A percentile compares a stretch with the other conserved stretches of the same genome.
These are phyloP conservation scores for Trematocara unimaculatum DNA, from an alignment of 2,113 vertebrate genomes.

Conservation along the genomic window DNA sequence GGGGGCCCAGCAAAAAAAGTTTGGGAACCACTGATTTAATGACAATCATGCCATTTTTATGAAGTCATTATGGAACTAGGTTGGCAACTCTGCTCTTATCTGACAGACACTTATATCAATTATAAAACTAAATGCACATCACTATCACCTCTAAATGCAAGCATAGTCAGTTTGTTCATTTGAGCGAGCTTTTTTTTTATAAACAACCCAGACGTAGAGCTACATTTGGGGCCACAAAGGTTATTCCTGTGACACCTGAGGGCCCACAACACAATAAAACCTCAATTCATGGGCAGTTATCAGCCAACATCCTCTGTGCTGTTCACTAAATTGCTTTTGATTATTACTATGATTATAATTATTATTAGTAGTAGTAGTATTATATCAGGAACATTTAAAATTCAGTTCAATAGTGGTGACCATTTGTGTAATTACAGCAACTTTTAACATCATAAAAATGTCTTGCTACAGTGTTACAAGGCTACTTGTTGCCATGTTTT, in stretches of 20 bases:
- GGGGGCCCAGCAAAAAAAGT: no score
- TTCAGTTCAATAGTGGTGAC: not conserved
- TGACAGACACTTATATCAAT: not conserved
- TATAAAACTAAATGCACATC: not conserved
- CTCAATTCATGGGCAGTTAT: not conserved
- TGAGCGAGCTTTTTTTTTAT: not conserved
- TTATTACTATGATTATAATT: not conserved
- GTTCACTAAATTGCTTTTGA: not conserved
- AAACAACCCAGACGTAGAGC: not conserved
- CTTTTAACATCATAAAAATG: not conserved
- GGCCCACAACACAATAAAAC: not conserved
- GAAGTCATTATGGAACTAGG: not conserved
- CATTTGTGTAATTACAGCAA: not conserved
- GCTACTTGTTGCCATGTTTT: not conserved
- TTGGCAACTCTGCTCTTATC: not conserved
- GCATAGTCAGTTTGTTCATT: not conserved
- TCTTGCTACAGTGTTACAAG: not conserved
- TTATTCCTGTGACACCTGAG: not conserved
- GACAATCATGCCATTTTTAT: not conserved
- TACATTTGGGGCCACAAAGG: not conserved
- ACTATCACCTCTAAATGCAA: not conserved
- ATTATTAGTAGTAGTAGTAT: accelerated
- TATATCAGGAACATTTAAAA: not conserved
- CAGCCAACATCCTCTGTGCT: not conserved
- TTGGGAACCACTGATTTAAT: no score